Evolutionary conservation across 92 coral and sea anemone genomes (phyloP).

Genomic region (Zoanthus sociatus): DNA sequence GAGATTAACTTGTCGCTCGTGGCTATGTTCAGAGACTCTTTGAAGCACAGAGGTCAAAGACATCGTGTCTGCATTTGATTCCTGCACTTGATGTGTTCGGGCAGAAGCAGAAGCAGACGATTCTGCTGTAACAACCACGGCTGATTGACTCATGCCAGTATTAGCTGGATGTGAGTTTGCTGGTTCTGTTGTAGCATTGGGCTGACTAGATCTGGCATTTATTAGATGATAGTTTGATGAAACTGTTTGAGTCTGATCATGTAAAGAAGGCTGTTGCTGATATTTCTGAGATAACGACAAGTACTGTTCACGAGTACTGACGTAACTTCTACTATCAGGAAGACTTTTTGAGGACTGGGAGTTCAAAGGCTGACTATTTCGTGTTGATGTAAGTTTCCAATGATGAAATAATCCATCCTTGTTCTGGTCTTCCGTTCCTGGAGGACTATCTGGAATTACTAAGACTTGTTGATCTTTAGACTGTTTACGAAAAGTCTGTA

Average conservation of each 20-base stretch:
- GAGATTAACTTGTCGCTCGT: neutral
- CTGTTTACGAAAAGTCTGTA: neutral
- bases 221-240: neutral
- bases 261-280: slow-evolving; percentile 5
- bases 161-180: neutral
- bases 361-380: slow-evolving; percentile 10
- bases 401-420: slow-evolving; percentile 35
- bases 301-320: neutral
- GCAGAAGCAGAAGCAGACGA: neutral
- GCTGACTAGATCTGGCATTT: neutral
- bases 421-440: slow-evolving; percentile 14
- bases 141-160: neutral
- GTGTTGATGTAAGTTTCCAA: slow-evolving; percentile 28
- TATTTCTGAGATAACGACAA: neutral
- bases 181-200: neutral
- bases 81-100: neutral
- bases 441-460: slow-evolving; percentile 37
- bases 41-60: slow-evolving; percentile 5
- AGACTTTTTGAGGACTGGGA: neutral
- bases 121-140: neutral
- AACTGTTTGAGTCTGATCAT: slow-evolving; percentile 10
- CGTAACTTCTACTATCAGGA: neutral
- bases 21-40: neutral
- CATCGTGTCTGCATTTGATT: neutral
- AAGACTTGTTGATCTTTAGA: slow-evolving; percentile 11